Base-by-base conservation (phyloP, 1,140 invertebrate species). In the Adoxophyes honmai region DNA sequence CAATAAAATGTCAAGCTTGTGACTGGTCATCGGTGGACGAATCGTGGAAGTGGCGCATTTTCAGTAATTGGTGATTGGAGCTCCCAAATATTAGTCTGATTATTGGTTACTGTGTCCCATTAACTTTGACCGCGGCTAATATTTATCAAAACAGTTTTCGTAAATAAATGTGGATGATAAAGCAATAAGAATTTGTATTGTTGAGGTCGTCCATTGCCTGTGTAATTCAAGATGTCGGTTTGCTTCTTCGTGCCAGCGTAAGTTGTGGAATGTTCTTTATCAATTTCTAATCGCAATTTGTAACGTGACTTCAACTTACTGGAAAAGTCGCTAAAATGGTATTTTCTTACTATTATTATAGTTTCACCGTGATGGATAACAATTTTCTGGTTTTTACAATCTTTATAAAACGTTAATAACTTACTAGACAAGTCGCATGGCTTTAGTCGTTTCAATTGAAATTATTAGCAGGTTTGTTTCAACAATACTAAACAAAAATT, bases 61-160 rank as follows among this genome's bases (percentile, higher is more conserved):
- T 78, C 73, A 84, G 84, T 87, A 85, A 87, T 87, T 86, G 87
- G 81, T 89, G 88, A 90, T 90, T 89, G 88, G 87, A 87, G 86
- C 87, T 88, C 79, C 64, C 77, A 71, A 84, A 83, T 86, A 84
- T 81, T 89, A 75, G 78, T 68, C 78, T 81, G 80, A 89, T 90
- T 89, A 88, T 86, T 88, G 83, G 83, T 88, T 86, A 81, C 78
- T 64, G 75, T 84, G 80, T 77, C 78, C 72, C 73, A 75, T 75
- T 79, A 80, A 79, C 70, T 86, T 88, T 83, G 64, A 64, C 71
- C 78, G 79, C 81, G 78, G 68, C 55, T 72, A 65, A 62, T 77
- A 70, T 74, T 70, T 77, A 75, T 73, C 65, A 69, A 52, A 57
- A 57, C n/a, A 34, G 1, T 68, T 68, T 69, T 67, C 52, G 60